Evolutionary conservation across 2,113 vertebrate species (phyloP), one percentile per base, ranked within the genome.

Genomic region (Calonectris borealis): DNA sequence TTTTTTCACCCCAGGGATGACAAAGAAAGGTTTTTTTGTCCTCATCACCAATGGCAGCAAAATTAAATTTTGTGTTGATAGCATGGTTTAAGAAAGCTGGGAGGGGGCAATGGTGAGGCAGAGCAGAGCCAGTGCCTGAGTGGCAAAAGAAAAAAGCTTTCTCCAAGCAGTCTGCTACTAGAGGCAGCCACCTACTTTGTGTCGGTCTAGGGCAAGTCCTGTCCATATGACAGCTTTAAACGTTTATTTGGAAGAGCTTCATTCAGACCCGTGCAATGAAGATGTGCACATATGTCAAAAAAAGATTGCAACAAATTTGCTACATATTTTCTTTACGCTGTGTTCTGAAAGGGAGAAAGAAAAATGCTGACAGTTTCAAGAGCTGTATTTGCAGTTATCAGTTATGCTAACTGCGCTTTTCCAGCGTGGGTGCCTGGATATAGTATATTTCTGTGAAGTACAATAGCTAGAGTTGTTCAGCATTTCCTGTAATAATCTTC

Each of bases 261-360:
- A 34, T 84, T 78, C 60, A 65, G 51, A 60, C 5, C 7, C 20
- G 6, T 40, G 68, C 15, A 64, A 52, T 15, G 40, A 48, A 64
- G 26, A 16, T n/a, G 29, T 40, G 31, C 7, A 29, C 3, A 26
- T n/a, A 29, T 2, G 2, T 52, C 0, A 36, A 46, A 29, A 34
- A 54, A 32, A 3, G 1, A 1, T 27, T 76, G 34, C 0, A 2
- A 61, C 24, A 29, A 52, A 52, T 49, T 93, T 62, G 10, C 10
- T 64, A 9, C 0, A 1, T 76, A 21, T 49, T 70, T 90, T 90
- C 42, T 69, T 76, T 71, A 32, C 2, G 6, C 1, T 40, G 7
- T 40, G 6, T 61, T 69, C 26, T 81, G 40, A 79, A 94, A 86
- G 8, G 5, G 16, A 10, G 34, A 81, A 62, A 79, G 24, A 83